Percentiles rank a stretch among this genome's conserved stretches.
phyloP scores from a whole-genome alignment of 2,113 vertebrate species.

The Cisticola juncidis region DNA sequence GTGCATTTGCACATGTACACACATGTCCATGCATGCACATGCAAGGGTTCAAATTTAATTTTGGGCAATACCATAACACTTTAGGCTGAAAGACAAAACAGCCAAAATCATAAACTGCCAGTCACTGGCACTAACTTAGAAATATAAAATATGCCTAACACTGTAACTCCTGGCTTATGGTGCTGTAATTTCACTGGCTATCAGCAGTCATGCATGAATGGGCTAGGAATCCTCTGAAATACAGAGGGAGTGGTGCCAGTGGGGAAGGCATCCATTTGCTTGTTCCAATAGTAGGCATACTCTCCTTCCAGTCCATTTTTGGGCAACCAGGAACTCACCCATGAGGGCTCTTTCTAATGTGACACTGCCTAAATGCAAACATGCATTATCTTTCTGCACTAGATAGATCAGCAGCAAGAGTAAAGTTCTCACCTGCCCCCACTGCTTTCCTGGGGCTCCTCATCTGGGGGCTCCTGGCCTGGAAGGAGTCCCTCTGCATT shows the following conservation, averaged over 20 bases:
- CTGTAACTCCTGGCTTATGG: neutral
- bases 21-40: neutral
- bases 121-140: neutral
- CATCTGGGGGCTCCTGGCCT: neutral
- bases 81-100: neutral
- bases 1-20: fast-evolving
- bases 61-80: neutral
- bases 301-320: neutral
- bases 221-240: neutral
- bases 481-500: neutral
- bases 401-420: neutral
- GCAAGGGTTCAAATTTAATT: neutral
- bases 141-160: neutral
- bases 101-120: neutral
- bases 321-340: neutral
- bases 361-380: neutral
- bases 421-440: neutral
- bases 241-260: neutral
- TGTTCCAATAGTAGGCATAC: neutral
- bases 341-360: neutral
- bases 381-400: neutral
- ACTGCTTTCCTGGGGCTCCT: neutral
- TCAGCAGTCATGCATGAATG: neutral
- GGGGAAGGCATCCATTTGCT: neutral
- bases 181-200: neutral